Base-by-base conservation (phyloP, 2,888 invertebrate species). In the Galerucella pusilla region DNA sequence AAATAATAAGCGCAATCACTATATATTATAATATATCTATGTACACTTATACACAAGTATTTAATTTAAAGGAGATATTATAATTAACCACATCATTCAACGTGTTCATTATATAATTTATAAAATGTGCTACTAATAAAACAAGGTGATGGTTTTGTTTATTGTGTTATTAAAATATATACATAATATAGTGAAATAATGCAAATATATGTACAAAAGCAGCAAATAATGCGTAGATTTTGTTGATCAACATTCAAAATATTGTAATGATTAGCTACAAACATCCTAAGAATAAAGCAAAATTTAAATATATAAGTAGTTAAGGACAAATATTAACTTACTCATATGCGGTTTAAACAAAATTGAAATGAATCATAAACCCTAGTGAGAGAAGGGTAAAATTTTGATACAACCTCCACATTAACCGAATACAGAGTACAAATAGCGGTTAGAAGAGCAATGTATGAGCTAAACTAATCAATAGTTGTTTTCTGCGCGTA, bases 401-500 rank as follows among this genome's bases (percentile, higher is more conserved):
- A 42, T 78, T 72, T 73, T 74, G 64, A 74, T 68, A 79, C 80
- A 83, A 83, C 81, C 66, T 81, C 79, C 81, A 76, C 68, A 76
- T 71, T 68, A 77, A 81, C 80, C 78, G 77, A 72, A 79, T 75
- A 81, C 83, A 83, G 80, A 84, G 82, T 84, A 81, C 83, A 80
- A 84, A 85, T 85, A 85, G 85, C 84, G 83, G 82, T 63, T 70
- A 70, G 63, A 57, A 75, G 70, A 77, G 78, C 76, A 77, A 71
- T 73, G 77, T 75, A 77, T 80, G 81, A 79, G 81, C 78, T 78
- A 78, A 80, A 82, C 81, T 83, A 84, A 85, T 86, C 85, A 85
- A 86, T 86, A 87, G 84, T 80, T 80, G 84, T 81, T 81, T 84
- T 81, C 81, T 83, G 83, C 83, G 84, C 83, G 82, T 81, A 79